Conservation (phyloP, 2,113 vertebrate genomes). For the Protomyctophum bolini region DNA sequence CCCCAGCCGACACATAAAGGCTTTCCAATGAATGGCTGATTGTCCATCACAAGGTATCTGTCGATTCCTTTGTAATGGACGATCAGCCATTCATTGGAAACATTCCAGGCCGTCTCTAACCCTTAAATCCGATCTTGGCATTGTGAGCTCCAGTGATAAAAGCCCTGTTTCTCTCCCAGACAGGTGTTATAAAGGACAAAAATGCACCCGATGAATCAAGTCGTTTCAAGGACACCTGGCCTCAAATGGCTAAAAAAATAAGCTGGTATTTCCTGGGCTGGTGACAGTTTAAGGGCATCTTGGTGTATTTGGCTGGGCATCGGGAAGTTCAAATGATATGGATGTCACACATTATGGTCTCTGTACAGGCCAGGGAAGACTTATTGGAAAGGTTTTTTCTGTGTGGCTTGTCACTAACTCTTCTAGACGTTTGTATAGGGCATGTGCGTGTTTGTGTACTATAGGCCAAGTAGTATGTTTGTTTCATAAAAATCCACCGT, state of each 20-base stretch:
- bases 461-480: too few relatives aligned
- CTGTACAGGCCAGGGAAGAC: not conserved
- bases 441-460: too few relatives aligned
- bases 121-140: conserved; percentile 50
- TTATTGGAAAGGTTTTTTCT: too few relatives aligned
- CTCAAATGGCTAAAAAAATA: conserved; percentile 55
- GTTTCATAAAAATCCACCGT: too few relatives aligned
- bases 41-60: conserved; percentile 44
- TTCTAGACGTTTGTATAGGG: too few relatives aligned
- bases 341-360: not conserved
- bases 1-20: conserved; percentile 17
- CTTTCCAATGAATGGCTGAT: conserved; percentile 26
- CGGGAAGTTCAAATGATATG: conserved; percentile 14
- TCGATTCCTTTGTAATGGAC: conserved; percentile 32
- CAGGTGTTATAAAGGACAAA: conserved; percentile 47
- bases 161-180: conserved; percentile 22
- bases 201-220: conserved; percentile 27
- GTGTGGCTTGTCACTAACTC: not conserved
- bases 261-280: conserved; percentile 40
- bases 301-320: not conserved
- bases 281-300: conserved; percentile 49
- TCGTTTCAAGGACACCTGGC: conserved; percentile 52
- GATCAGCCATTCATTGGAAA: conserved; percentile 28
- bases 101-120: conserved; percentile 19
- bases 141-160: conserved; percentile 49